Conservation (phyloP, 1,140 invertebrate genomes). For the Drosophila repleta region DNA sequence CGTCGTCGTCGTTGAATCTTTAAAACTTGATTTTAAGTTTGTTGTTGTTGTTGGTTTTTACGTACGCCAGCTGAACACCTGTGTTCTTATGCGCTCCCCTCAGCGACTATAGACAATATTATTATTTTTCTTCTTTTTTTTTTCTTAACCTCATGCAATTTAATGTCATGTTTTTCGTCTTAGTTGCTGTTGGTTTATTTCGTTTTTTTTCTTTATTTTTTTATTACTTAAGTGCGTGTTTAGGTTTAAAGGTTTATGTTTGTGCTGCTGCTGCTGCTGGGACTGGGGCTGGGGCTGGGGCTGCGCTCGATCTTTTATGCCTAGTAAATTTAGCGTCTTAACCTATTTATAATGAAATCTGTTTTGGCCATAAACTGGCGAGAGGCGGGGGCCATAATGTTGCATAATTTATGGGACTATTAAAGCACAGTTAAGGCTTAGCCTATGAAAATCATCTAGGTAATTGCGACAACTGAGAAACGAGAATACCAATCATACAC, state of each 20-base stretch:
- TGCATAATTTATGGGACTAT: slow-evolving; percentile 68
- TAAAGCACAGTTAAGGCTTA: slow-evolving; percentile 71
- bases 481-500: slow-evolving; percentile 28
- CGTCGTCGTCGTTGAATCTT: slow-evolving; percentile 65
- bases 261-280: slow-evolving; percentile 38
- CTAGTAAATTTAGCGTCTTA: slow-evolving; percentile 76
- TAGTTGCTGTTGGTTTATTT: slow-evolving; percentile 64
- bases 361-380: slow-evolving; percentile 39
- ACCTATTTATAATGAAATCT: slow-evolving; percentile 81
- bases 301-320: slow-evolving; percentile 61
- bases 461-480: slow-evolving; percentile 55
- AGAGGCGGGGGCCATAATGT: slow-evolving; percentile 53
- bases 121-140: slow-evolving; percentile 56
- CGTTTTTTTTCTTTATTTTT: slow-evolving; percentile 41
- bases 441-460: slow-evolving; percentile 54
- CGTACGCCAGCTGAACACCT: slow-evolving; percentile 71
- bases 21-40: slow-evolving; percentile 82
- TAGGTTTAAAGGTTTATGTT: slow-evolving; percentile 77
- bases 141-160: slow-evolving; percentile 75
- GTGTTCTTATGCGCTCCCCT: slow-evolving; percentile 62
- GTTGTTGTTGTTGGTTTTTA: slow-evolving; percentile 50
- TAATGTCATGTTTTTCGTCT: slow-evolving; percentile 81
- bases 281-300: too few relatives aligned
- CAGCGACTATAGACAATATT: slow-evolving; percentile 65
- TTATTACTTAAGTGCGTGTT: slow-evolving; percentile 82